Evolutionary conservation across 2,888 invertebrate genomes (phyloP).

Genomic region (Catocala nupta): DNA sequence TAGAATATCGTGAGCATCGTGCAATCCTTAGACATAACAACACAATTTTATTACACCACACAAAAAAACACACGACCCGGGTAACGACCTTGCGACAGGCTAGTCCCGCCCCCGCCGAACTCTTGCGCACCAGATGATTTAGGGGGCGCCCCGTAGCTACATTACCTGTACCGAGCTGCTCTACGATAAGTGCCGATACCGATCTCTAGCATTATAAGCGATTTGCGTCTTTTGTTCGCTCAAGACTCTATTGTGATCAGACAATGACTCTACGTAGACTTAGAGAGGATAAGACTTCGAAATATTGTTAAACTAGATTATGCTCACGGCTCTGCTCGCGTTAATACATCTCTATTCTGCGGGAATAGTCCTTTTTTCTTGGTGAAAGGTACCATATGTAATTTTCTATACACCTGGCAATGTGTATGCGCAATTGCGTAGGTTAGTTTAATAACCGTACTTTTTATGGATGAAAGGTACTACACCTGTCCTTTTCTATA

Average conservation of each 20-base stretch:
- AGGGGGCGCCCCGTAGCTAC: conserved; percentile 55
- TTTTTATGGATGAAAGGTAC: too few species aligned
- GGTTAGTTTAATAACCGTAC: too few species aligned
- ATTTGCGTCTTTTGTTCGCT: conserved; percentile 48
- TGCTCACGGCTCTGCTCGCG: neutral
- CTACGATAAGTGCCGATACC: conserved; percentile 49
- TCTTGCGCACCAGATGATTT: conserved; percentile 51
- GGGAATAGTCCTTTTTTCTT: too few species aligned
- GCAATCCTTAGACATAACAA: too few species aligned
- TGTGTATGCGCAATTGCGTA: too few species aligned
- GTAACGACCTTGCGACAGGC: neutral
- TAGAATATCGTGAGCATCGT: too few species aligned
- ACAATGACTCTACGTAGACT: conserved; percentile 14
- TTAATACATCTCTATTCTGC: too few species aligned
- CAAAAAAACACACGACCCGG: too few species aligned
- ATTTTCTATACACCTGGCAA: too few species aligned
- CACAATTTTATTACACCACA: too few species aligned
- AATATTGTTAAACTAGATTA: neutral
- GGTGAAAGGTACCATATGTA: too few species aligned
- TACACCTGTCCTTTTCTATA: too few species aligned
- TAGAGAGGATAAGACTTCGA: conserved; percentile 13
- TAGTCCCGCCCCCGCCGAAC: conserved; percentile 8
- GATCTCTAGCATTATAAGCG: conserved; percentile 53
- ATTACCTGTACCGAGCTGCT: conserved; percentile 51
- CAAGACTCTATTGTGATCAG: conserved; percentile 25